Percentiles rank a stretch among this genome's conserved stretches.
These are phyloP conservation scores for Aphaenogaster floridana DNA, from an alignment of 1,140 invertebrate species.

Conservation along the genomic window DNA sequence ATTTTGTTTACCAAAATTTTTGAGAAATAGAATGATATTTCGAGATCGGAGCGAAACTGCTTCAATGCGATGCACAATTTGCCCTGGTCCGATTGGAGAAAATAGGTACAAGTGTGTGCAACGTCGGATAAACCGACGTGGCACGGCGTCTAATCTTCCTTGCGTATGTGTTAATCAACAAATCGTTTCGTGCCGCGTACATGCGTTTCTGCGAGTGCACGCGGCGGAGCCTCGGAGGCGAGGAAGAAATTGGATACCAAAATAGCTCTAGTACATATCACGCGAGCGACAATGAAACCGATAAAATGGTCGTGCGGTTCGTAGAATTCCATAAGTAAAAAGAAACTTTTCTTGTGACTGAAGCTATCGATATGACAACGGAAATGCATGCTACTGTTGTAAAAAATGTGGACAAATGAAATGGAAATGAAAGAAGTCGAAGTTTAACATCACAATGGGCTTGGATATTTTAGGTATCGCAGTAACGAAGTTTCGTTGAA, in stretches of 20 bases:
- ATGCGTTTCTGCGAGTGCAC: constrained; percentile 10
- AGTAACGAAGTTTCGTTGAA: not conserved
- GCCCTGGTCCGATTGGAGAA: not conserved
- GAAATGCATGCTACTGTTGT: not conserved
- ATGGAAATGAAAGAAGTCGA: not conserved
- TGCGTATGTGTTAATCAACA: constrained; percentile 56
- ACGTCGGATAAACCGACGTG: constrained; percentile 2
- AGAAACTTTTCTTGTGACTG: not conserved
- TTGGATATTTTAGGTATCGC: not conserved
- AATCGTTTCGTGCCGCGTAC: constrained; percentile 47
- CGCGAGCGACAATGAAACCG: constrained; percentile 24
- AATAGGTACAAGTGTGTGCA: not conserved
- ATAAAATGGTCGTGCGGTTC: not conserved
- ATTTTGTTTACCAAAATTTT: not conserved
- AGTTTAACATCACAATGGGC: not conserved
- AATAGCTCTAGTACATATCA: constrained; percentile 67
- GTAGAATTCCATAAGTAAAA: not conserved
- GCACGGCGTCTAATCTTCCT: constrained; percentile 33
- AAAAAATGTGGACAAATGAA: not conserved
- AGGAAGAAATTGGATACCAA: constrained; percentile 62
- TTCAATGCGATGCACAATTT: not conserved
- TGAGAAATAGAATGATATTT: not conserved
- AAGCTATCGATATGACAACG: not conserved
- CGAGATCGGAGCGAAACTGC: not conserved
- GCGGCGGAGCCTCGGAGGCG: not conserved